Percentiles rank a stretch among this genome's conserved stretches.
Conservation (phyloP, 2,888 invertebrate species). For the Fabriciana adippe region DNA sequence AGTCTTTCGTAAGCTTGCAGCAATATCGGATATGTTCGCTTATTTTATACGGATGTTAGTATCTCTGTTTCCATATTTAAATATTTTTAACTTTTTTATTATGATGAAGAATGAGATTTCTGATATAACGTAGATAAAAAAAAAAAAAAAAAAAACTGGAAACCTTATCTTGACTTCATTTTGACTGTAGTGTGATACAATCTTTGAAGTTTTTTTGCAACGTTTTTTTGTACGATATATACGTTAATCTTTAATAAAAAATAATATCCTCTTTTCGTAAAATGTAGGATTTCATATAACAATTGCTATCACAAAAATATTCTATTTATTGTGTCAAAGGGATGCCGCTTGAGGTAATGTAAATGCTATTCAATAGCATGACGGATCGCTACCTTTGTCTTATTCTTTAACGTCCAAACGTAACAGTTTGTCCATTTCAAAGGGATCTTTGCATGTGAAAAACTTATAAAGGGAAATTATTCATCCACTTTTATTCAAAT, state of each 20-base stretch:
- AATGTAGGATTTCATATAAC: constrained; percentile 1
- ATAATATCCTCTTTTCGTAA: neutral
- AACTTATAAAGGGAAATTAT: constrained; percentile 38
- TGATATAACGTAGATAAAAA: too few relatives aligned
- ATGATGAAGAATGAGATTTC: too few relatives aligned
- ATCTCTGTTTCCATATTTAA: neutral
- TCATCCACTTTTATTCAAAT: constrained; percentile 38
- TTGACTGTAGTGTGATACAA: too few relatives aligned
- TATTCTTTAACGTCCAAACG: constrained; percentile 32
- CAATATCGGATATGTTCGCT: neutral
- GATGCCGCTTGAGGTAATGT: constrained; percentile 15
- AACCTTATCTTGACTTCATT: too few relatives aligned
- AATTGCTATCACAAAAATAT: constrained; percentile 6
- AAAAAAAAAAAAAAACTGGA: too few relatives aligned
- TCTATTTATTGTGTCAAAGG: constrained; percentile 3
- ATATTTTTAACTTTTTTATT: too few relatives aligned
- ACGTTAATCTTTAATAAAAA: too few relatives aligned
- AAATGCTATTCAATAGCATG: constrained; percentile 24
- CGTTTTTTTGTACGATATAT: too few relatives aligned
- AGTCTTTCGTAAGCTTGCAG: neutral
- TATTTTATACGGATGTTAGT: neutral
- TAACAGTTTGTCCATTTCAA: constrained; percentile 28
- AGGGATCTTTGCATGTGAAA: constrained; percentile 37
- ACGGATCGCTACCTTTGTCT: constrained; percentile 33
- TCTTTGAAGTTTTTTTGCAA: too few relatives aligned